These are phyloP conservation scores for Geotrypetes seraphini DNA, from an alignment of 2,797 vertebrate genomes.

Conservation along the genomic window DNA sequence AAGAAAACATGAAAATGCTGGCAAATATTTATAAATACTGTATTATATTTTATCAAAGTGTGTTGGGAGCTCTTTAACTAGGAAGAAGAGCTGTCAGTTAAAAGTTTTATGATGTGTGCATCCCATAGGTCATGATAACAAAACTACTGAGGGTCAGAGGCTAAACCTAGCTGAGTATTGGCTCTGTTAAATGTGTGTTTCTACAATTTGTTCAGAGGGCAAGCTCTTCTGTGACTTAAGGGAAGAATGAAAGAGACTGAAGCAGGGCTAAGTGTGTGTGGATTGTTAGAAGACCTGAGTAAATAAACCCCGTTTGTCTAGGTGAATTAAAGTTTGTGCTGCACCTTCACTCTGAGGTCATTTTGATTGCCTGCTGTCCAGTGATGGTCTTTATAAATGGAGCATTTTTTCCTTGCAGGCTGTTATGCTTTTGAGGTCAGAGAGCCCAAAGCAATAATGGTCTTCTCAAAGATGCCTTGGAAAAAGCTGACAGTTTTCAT, in stretches of 20 bases:
- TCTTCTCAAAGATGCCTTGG: too few species aligned
- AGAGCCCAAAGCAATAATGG: too few species aligned
- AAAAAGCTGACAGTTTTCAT: too few species aligned
- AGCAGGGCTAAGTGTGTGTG: conserved; percentile 12
- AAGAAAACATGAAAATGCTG: too few species aligned
- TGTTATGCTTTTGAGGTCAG: not conserved
- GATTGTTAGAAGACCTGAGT: conserved; percentile 25
- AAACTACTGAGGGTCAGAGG: conserved; percentile 37
- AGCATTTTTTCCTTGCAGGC: not conserved
- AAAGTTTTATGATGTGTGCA: not conserved
- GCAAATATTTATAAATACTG: too few species aligned
- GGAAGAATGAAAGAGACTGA: conserved; percentile 8
- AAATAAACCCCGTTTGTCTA: conserved; percentile 37
- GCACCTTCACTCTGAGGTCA: conserved; percentile 22
- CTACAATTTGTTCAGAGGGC: conserved; percentile 27
- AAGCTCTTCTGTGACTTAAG: conserved; percentile 9
- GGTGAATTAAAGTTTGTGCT: conserved; percentile 28
- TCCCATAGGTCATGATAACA: conserved; percentile 37
- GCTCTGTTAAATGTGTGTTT: conserved; percentile 23
- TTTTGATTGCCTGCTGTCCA: not conserved
- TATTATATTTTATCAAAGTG: too few species aligned
- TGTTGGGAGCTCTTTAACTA: not conserved
- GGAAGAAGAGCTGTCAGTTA: not conserved
- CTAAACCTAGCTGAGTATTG: conserved; percentile 30
- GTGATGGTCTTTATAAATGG: not conserved